A percentile compares a stretch with the other conserved stretches of the same genome.
phyloP scores from a whole-genome alignment of 2,113 vertebrate genomes.

The Neogobius melanostomus region DNA sequence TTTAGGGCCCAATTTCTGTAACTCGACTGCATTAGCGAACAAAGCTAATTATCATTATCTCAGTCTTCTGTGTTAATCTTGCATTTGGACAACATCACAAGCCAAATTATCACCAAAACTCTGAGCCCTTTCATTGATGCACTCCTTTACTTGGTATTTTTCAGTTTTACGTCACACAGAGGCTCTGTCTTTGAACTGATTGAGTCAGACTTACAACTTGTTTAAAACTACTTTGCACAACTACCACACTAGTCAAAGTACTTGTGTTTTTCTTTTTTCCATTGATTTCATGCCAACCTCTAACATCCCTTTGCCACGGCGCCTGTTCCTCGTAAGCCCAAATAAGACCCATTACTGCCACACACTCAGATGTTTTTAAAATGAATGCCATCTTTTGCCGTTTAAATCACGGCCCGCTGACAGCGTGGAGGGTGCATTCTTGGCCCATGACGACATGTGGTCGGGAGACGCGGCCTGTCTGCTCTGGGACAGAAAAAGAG shows the following conservation, averaged over 20 bases:
- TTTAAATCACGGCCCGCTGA: slow-evolving; percentile 34
- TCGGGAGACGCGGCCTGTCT: slow-evolving; percentile 55
- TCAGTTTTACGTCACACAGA: background rate
- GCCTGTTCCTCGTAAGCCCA: background rate
- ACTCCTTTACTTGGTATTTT: background rate
- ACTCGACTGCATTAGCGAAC: background rate
- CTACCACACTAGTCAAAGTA: background rate
- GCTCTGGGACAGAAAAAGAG: slow-evolving; percentile 64
- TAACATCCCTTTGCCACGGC: background rate
- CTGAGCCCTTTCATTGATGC: too few species aligned
- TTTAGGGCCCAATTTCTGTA: background rate
- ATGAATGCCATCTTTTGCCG: slow-evolving; percentile 25
- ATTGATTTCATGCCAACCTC: background rate
- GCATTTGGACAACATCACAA: background rate
- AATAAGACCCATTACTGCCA: slow-evolving; percentile 1
- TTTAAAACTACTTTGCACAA: background rate
- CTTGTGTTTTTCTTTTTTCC: background rate
- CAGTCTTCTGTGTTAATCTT: background rate
- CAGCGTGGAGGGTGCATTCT: slow-evolving; percentile 54
- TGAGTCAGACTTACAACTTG: background rate
- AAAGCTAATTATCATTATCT: background rate
- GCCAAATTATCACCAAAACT: too few species aligned
- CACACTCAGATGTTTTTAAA: slow-evolving; percentile 19
- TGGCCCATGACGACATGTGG: slow-evolving; percentile 50
- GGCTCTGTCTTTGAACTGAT: background rate